Evolutionary conservation across 2,113 vertebrate genomes (phyloP).

Genomic region (Protomyctophum bolini): DNA sequence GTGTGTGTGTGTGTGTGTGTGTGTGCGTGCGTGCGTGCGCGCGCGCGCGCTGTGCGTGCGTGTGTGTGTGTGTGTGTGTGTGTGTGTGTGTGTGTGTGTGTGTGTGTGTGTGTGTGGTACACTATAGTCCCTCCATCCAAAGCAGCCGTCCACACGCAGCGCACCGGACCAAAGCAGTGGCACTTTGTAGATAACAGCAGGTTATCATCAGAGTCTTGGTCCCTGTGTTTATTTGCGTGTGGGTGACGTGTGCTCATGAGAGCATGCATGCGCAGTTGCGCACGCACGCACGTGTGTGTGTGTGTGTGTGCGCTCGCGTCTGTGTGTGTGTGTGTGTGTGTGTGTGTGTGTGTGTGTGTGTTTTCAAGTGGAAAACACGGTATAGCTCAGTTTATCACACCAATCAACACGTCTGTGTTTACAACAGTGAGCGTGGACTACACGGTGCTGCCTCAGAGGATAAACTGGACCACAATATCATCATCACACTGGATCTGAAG

Average conservation of each 20-base stretch:
- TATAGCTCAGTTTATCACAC: conserved; percentile 2
- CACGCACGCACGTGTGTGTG: background rate
- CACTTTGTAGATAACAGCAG: too few species aligned
- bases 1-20: background rate
- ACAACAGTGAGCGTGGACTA: conserved; percentile 2
- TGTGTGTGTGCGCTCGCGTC: background rate
- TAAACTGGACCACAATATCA: background rate
- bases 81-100: background rate
- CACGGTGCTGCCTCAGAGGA: background rate
- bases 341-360: background rate
- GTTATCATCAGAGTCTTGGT: too few species aligned
- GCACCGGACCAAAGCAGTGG: too few species aligned
- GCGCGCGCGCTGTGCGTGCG: too few species aligned
- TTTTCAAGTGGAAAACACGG: background rate
- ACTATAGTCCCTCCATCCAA: too few species aligned
- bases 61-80: background rate
- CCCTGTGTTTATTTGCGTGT: background rate
- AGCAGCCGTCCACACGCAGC: too few species aligned
- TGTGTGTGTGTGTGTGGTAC: background rate
- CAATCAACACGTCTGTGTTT: conserved; percentile 16
- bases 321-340: background rate
- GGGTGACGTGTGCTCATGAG: background rate
- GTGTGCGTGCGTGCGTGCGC: background rate
- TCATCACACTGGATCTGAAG: background rate
- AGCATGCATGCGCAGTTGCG: background rate